Percentiles rank a stretch among this genome's conserved stretches.
Evolutionary conservation across 2,888 invertebrate genomes (phyloP).

Genomic region (Congeria kusceri): DNA sequence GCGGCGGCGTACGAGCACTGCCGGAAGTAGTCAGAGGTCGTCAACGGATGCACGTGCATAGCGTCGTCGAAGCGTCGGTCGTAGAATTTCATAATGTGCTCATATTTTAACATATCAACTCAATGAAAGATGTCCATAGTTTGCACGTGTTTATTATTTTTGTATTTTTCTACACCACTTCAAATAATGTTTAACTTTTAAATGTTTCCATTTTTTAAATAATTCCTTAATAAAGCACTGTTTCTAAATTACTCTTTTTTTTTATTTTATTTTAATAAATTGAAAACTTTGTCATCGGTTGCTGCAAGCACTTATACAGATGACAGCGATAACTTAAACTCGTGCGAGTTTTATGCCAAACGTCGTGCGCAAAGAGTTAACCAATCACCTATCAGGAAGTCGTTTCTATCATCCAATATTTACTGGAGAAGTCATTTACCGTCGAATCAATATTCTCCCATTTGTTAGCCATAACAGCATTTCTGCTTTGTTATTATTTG

Average conservation of each 20-base stretch:
- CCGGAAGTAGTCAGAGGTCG: conserved; percentile 72
- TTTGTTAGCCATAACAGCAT: conserved; percentile 28
- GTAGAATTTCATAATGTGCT: conserved; percentile 46
- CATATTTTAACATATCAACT: too few relatives aligned
- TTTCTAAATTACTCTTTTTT: too few relatives aligned
- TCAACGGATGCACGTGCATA: conserved; percentile 67
- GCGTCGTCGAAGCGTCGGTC: conserved; percentile 52
- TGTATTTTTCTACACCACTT: too few relatives aligned
- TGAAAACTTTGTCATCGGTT: too few relatives aligned
- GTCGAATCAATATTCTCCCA: conserved; percentile 38
- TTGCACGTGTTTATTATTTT: too few relatives aligned
- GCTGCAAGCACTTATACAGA: background rate
- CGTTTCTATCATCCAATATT: conserved; percentile 66
- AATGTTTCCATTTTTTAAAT: too few relatives aligned
- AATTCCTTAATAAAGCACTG: too few relatives aligned
- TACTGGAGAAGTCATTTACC: conserved; percentile 59
- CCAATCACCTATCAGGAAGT: conserved; percentile 66
- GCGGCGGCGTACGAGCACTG: conserved; percentile 73
- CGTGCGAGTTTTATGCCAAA: conserved; percentile 55
- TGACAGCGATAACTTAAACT: conserved; percentile 10
- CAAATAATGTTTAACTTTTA: too few relatives aligned
- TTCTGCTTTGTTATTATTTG: conserved; percentile 41
- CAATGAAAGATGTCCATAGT: too few relatives aligned
- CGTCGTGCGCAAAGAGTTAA: conserved; percentile 48
- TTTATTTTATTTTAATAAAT: too few relatives aligned